Evolutionary conservation across 2,797 vertebrate genomes (phyloP), one percentile per base, ranked within the genome.

Genomic region (Catostomus latipinnis): DNA sequence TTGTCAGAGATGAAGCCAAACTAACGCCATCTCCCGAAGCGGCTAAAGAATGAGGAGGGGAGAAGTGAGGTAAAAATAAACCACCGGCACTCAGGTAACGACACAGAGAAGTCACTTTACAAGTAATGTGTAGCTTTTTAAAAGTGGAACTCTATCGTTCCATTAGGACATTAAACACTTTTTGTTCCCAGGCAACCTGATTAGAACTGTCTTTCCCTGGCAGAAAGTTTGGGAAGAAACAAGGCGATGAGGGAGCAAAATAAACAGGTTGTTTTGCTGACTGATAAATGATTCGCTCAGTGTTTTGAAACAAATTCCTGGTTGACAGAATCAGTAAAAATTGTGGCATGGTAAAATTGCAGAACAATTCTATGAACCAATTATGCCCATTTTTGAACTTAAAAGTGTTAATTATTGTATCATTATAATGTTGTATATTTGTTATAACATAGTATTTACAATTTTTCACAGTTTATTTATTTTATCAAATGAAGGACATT

Each of bases 1-100:
- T 95, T 98, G 97, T 99, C 97, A 97, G 96, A 95, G 95, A 96
- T 96, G 95, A 95, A 98, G 97, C 96, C 96, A 97, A 97, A 96
- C 92, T 96, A 96, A 95, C 92, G 90, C 96, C 96, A 96, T 96
- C 95, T 97, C 94, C 92, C 94, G 95, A 96, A 91, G 95, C 95
- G 94, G 95, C 96, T 96, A 95, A 97, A 97, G 95, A 97, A 97
- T 94, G 94, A 96, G 94, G 93, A 95, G 94, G 94, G 95, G 93
- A 94, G 92, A 88, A 93, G 90, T 93, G 93, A 94, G 93, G 94
- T 96, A 96, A 98, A 98, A 98, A 98, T 97, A 97, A 95, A 96
- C 95, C 92, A 78, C 89, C 85, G 89, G 88, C 95, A 91, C 91
- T 88, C 94, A 95, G 94, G 95, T 92, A 95, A 91, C 92, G 93